Conservation (phyloP, 2,888 invertebrate species). For the Ferrisia virgata region DNA sequence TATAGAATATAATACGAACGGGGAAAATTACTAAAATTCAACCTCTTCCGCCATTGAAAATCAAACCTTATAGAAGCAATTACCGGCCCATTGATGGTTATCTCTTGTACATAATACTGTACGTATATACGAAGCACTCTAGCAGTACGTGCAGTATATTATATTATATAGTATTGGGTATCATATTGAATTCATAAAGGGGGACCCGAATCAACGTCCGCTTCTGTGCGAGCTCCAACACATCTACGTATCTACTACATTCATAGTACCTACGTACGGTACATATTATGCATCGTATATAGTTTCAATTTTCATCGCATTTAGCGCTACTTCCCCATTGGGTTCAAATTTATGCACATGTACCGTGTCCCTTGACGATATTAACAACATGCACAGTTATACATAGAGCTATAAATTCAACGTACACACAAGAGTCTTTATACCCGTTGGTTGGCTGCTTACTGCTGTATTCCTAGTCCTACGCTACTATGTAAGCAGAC, state of each 20-base stretch:
- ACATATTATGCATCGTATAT: neutral
- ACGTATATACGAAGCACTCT: neutral
- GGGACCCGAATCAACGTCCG: neutral
- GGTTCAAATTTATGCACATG: neutral
- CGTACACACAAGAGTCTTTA: no score
- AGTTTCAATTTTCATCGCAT: neutral
- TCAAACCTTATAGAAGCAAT: neutral
- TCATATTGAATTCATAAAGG: slow-evolving; percentile 22
- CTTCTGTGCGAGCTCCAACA: neutral
- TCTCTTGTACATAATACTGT: neutral
- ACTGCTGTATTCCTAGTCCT: no score
- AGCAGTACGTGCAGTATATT: neutral
- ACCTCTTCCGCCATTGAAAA: slow-evolving; percentile 20
- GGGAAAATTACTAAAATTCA: neutral
- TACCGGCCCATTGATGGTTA: slow-evolving; percentile 18
- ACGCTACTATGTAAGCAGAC: no score
- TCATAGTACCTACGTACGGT: neutral
- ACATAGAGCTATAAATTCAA: no score
- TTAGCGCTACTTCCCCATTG: neutral
- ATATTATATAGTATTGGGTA: neutral
- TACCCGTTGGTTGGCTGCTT: no score
- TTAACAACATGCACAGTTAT: no score
- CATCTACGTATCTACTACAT: neutral
- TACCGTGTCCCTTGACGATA: neutral
- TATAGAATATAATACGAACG: neutral